phyloP scores from a whole-genome alignment of 2,888 invertebrate genomes.

The Stramonita haemastoma region DNA sequence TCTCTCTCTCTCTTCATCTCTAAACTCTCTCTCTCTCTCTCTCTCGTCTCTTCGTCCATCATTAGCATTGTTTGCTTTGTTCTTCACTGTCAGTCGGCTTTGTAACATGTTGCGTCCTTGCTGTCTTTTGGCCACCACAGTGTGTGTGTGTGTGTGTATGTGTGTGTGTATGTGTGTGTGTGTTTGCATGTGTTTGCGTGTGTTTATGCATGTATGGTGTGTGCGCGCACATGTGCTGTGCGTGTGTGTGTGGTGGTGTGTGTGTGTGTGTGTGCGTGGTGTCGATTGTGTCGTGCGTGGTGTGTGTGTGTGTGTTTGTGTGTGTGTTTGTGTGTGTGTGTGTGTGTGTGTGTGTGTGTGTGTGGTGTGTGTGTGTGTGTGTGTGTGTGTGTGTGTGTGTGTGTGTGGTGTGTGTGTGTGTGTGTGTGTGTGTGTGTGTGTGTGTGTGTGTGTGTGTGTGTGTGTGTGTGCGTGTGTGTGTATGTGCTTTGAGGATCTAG shows the following conservation, averaged over 20 bases:
- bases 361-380: not conserved
- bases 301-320: not conserved
- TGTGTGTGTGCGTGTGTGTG: not conserved
- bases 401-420: not conserved
- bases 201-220: not conserved
- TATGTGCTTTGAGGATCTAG: not conserved
- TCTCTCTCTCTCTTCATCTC: not conserved
- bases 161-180: too few relatives aligned
- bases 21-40: not conserved
- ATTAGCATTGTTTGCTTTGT: not conserved
- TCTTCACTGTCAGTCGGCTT: not conserved
- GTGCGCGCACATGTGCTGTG: too few relatives aligned
- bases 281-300: not conserved
- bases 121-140: not conserved
- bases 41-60: not conserved
- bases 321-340: not conserved
- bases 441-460: slow-evolving; percentile 1
- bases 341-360: not conserved
- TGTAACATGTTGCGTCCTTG: not conserved
- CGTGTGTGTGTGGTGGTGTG: not conserved
- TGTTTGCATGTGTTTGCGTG: too few relatives aligned
- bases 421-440: not conserved
- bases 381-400: not conserved
- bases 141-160: not conserved
- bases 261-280: not conserved